Evolutionary conservation across 1,140 invertebrate species (phyloP).

Genomic region (Adelges cooleyi): DNA sequence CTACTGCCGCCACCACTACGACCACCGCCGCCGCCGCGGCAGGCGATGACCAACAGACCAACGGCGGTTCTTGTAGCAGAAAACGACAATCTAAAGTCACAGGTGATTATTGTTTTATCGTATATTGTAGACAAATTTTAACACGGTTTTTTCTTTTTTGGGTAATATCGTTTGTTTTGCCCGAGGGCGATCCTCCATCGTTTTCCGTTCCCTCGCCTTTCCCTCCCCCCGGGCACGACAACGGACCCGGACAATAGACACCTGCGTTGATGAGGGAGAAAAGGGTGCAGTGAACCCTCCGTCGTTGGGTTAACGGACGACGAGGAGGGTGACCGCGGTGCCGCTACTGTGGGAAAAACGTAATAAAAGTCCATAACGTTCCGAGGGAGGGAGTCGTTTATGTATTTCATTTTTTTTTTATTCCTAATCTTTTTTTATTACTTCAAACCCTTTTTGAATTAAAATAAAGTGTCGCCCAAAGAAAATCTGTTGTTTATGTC

Average conservation of each 20-base stretch:
- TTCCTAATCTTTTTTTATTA: background rate
- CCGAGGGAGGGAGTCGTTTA: background rate
- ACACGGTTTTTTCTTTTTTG: background rate
- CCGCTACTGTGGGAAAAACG: constrained; percentile 21
- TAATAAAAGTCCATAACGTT: constrained; percentile 7
- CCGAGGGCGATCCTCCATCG: background rate
- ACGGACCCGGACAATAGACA: constrained; percentile 7
- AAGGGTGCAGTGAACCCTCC: constrained; percentile 22
- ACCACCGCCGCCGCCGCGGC: background rate
- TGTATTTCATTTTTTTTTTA: background rate
- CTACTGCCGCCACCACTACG: background rate
- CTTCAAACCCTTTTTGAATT: background rate
- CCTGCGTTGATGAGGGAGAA: background rate
- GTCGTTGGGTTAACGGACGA: background rate
- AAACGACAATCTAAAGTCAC: constrained; percentile 5
- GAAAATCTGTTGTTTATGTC: background rate
- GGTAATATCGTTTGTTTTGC: background rate
- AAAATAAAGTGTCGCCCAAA: background rate
- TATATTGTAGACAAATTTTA: too few relatives aligned
- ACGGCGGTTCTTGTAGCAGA: too few relatives aligned
- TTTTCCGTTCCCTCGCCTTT: background rate
- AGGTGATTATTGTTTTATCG: background rate
- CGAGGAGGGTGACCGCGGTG: background rate
- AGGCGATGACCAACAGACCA: background rate
- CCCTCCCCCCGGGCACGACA: background rate